Conservation (phyloP, 1,140 invertebrate species). For the Myzus persicae region DNA sequence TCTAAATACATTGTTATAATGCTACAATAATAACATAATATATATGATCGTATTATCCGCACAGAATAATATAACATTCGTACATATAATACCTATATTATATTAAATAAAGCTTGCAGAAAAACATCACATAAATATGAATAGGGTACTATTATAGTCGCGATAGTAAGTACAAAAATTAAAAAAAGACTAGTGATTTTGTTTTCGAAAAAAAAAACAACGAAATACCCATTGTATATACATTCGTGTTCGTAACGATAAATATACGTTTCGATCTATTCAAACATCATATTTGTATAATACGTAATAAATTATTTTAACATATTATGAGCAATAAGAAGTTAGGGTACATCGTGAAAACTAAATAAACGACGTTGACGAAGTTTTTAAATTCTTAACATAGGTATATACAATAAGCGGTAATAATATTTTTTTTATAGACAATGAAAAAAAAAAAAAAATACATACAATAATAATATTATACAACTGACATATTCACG, state of each 20-base stretch:
- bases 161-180: slow-evolving; percentile 3
- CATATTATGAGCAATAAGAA: neutral
- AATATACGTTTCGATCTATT: neutral
- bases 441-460: neutral
- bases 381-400: neutral
- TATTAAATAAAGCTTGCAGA: neutral
- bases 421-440: neutral
- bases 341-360: neutral
- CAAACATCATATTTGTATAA: neutral
- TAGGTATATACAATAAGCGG: neutral
- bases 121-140: neutral
- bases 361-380: neutral
- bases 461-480: neutral
- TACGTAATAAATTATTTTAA: neutral
- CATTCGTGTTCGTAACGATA: neutral
- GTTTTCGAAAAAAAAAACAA: neutral
- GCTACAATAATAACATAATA: neutral
- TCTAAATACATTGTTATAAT: neutral
- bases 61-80: neutral
- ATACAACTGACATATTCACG: neutral
- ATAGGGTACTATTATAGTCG: neutral
- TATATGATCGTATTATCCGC: neutral
- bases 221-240: neutral
- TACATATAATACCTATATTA: neutral
- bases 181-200: slow-evolving; percentile 15